These are phyloP conservation scores for Mormyrus hasselquistii DNA, from an alignment of 2,797 vertebrate species.

Conservation along the genomic window DNA sequence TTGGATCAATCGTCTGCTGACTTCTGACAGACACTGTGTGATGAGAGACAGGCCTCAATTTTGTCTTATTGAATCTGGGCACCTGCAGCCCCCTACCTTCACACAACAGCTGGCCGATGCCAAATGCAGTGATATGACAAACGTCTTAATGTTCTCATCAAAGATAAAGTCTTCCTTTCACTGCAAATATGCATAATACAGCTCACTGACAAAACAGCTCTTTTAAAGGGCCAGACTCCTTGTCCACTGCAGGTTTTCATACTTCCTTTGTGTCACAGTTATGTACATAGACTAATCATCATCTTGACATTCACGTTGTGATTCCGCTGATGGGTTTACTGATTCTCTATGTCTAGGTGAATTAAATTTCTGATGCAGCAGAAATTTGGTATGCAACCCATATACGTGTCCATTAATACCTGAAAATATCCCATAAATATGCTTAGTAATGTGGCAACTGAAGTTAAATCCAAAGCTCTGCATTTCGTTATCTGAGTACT, in stretches of 20 bases:
- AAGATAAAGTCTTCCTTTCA: background rate
- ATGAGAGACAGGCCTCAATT: background rate
- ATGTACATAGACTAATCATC: background rate
- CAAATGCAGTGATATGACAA: background rate
- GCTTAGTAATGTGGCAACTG: background rate
- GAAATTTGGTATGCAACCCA: background rate
- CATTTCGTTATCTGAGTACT: background rate
- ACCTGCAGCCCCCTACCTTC: background rate
- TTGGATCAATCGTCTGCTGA: background rate
- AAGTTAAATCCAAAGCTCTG: background rate
- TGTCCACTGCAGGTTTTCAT: background rate
- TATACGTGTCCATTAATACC: background rate
- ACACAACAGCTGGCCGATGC: background rate
- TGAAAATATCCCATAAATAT: background rate
- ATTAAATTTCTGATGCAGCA: background rate
- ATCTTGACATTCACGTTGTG: background rate
- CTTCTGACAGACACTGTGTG: background rate
- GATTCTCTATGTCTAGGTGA: background rate
- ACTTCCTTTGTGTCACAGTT: background rate
- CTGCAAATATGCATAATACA: background rate
- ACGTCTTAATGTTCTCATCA: background rate
- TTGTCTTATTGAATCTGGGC: background rate
- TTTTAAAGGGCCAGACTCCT: background rate
- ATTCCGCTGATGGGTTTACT: background rate
- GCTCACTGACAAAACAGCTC: background rate